Percentiles rank a stretch among this genome's conserved stretches.
Conservation (phyloP, 2,888 invertebrate species). For the Dolichomitus sp. region DNA sequence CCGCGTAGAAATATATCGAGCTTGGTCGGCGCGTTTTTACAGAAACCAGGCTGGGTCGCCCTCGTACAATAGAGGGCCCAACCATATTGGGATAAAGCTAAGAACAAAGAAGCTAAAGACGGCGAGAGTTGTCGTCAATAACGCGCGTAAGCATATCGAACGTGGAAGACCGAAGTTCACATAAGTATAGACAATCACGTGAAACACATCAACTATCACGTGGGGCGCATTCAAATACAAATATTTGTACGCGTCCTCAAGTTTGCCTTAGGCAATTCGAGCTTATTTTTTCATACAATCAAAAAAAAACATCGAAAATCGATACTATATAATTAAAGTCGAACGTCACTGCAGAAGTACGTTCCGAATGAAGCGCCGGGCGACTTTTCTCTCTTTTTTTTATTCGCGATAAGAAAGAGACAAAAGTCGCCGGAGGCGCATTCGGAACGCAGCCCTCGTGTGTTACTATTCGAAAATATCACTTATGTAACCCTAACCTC, state of each 20-base stretch:
- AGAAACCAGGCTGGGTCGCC: not conserved
- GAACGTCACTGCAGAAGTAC: no score
- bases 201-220: conserved; percentile 21
- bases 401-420: no score
- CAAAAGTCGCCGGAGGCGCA: no score
- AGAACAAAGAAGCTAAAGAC: conserved; percentile 24
- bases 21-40: not conserved
- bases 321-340: no score
- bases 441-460: no score
- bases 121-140: conserved; percentile 47
- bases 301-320: not conserved
- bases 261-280: not conserved
- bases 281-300: not conserved
- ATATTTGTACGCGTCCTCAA: no score
- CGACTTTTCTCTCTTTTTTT: no score
- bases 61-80: not conserved
- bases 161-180: conserved; percentile 68
- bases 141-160: conserved; percentile 47
- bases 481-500: not conserved
- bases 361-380: no score
- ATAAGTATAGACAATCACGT: conserved; percentile 45
- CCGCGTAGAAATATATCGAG: not conserved
- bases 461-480: not conserved
- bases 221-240: no score
- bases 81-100: not conserved